phyloP scores from a whole-genome alignment of 2,113 vertebrate species.

The Marcusenius ussheri region DNA sequence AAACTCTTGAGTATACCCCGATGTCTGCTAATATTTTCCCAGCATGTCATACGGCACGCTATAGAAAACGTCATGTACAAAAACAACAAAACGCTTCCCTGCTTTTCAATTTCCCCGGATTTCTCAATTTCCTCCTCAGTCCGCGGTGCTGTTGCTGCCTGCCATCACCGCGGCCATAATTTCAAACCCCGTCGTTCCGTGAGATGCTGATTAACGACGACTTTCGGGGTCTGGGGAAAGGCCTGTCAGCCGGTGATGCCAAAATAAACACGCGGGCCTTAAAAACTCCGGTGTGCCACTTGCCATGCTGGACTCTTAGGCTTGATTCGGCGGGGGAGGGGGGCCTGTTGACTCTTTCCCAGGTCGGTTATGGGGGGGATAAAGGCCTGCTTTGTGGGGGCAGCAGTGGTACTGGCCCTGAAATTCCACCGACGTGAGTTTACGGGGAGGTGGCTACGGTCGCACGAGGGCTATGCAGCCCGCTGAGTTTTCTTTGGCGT shows the following conservation, averaged over 20 bases:
- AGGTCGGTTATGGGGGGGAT: conserved; percentile 2
- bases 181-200: background rate
- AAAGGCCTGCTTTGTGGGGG: conserved; percentile 36
- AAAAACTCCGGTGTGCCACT: background rate
- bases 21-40: background rate
- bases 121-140: background rate
- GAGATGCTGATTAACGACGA: background rate
- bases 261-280: background rate
- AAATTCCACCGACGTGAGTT: conserved; percentile 38
- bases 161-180: background rate
- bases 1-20: background rate
- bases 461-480: conserved; percentile 20
- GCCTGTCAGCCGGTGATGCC: background rate
- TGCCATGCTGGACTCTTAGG: background rate
- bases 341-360: conserved; percentile 19
- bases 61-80: background rate
- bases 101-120: background rate
- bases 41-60: too few relatives aligned
- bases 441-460: conserved; percentile 20
- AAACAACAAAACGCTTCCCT: background rate
- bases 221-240: background rate
- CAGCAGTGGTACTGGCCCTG: conserved; percentile 24
- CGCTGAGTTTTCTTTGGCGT: conserved; percentile 38
- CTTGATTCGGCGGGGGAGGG: conserved; percentile 20
- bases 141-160: background rate